Percentiles rank a stretch among this genome's conserved stretches.
These are phyloP conservation scores for Heterodera carotae DNA, from an alignment of 1,140 invertebrate genomes.

Conservation along the genomic window DNA sequence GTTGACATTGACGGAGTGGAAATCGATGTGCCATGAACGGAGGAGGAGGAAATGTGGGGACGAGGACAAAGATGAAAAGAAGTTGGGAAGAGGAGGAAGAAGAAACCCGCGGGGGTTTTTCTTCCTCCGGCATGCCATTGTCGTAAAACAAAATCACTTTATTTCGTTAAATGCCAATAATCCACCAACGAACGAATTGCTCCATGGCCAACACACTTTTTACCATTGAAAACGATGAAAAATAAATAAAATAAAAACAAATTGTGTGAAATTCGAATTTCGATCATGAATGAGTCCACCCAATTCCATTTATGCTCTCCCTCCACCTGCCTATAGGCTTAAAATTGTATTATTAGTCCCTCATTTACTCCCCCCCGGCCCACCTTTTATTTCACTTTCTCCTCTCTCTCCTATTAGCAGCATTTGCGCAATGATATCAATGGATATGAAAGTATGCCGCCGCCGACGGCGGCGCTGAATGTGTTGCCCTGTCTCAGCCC, in stretches of 20 bases:
- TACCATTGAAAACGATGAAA: background rate
- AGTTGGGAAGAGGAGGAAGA: background rate
- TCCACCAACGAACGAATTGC: background rate
- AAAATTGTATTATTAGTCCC: too few relatives aligned
- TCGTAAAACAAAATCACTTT: background rate
- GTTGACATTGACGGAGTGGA: conserved; percentile 47
- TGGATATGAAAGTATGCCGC: too few relatives aligned
- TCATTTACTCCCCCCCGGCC: background rate
- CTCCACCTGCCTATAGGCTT: too few relatives aligned
- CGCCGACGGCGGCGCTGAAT: too few relatives aligned
- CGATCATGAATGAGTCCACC: too few relatives aligned
- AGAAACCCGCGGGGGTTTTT: background rate
- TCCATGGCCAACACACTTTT: background rate
- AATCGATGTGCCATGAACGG: conserved; percentile 38
- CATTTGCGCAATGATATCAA: background rate
- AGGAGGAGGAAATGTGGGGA: too few relatives aligned
- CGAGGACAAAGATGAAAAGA: background rate
- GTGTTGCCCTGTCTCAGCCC: background rate
- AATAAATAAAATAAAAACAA: background rate
- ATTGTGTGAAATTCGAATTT: too few relatives aligned
- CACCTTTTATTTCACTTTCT: background rate
- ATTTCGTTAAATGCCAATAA: background rate
- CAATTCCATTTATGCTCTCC: too few relatives aligned
- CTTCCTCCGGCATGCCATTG: background rate
- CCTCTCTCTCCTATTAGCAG: background rate